Evolutionary conservation across 2,797 vertebrate species (phyloP).

Genomic region (Darevskia nairensis): DNA sequence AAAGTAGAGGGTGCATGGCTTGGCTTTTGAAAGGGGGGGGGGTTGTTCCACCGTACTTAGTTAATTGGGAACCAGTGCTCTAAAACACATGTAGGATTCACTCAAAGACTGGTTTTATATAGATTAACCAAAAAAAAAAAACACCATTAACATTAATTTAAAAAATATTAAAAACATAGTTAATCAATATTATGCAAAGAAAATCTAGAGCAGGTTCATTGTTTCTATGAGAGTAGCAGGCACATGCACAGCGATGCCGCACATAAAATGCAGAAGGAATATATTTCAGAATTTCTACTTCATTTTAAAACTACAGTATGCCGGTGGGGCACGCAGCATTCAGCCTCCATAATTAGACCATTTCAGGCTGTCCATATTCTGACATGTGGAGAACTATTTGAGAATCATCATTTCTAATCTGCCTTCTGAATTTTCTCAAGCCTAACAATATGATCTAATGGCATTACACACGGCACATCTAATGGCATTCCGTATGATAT

Average conservation of each 20-base stretch:
- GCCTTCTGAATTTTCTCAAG: no score
- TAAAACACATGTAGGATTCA: neutral
- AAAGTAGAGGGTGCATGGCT: no score
- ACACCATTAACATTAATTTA: neutral
- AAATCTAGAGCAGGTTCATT: neutral
- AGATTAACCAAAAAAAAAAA: neutral
- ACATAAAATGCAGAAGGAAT: neutral
- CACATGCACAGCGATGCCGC: neutral
- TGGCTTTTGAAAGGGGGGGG: no score
- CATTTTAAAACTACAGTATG: neutral
- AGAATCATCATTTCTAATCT: no score
- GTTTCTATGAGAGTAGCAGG: neutral
- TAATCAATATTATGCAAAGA: conserved; percentile 13
- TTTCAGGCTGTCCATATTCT: no score
- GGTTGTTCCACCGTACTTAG: no score
- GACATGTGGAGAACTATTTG: no score
- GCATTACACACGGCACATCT: no score
- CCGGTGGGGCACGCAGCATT: neutral
- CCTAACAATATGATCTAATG: no score
- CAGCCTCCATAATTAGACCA: neutral
- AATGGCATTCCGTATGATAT: no score
- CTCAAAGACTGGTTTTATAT: neutral
- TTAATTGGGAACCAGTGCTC: neutral
- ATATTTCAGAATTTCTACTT: neutral
- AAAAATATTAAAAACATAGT: neutral